Evolutionary conservation across 2,797 vertebrate species (phyloP).

Genomic region (Brachymystax lenok): DNA sequence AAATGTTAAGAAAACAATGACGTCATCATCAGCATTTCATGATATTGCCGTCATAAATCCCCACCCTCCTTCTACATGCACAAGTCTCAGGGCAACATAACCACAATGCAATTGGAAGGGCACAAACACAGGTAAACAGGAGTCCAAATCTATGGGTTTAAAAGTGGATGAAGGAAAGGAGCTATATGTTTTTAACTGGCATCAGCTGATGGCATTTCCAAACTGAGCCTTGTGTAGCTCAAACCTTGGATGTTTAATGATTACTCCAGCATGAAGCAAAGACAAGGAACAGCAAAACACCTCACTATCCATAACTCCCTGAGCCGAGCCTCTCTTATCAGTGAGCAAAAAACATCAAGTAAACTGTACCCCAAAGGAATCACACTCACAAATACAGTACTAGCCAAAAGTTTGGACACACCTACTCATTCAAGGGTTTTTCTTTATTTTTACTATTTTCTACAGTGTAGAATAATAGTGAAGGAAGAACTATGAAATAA

Average conservation of each 20-base stretch:
- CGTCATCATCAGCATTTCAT: not conserved
- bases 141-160: slow-evolving; percentile 28
- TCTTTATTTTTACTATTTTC: no score
- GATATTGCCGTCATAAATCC: not conserved
- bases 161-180: slow-evolving; percentile 22
- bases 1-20: slow-evolving; percentile 1
- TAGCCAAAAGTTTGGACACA: no score
- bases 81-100: slow-evolving; percentile 35
- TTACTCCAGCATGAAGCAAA: slow-evolving; percentile 38
- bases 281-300: slow-evolving; percentile 16
- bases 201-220: slow-evolving; percentile 17
- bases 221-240: slow-evolving; percentile 27
- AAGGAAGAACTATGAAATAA: no score
- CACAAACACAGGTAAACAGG: slow-evolving; percentile 25
- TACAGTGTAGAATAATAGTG: no score
- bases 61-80: slow-evolving; percentile 1
- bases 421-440: no score
- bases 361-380: slow-evolving; percentile 38
- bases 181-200: slow-evolving; percentile 17
- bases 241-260: slow-evolving; percentile 30
- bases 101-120: slow-evolving; percentile 22
- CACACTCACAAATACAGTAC: slow-evolving; percentile 42
- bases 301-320: slow-evolving; percentile 48
- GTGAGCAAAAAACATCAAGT: slow-evolving; percentile 37
- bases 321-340: slow-evolving; percentile 50